Evolutionary conservation across 2,888 invertebrate genomes (phyloP).

Genomic region (Cryptosula pallasiana): DNA sequence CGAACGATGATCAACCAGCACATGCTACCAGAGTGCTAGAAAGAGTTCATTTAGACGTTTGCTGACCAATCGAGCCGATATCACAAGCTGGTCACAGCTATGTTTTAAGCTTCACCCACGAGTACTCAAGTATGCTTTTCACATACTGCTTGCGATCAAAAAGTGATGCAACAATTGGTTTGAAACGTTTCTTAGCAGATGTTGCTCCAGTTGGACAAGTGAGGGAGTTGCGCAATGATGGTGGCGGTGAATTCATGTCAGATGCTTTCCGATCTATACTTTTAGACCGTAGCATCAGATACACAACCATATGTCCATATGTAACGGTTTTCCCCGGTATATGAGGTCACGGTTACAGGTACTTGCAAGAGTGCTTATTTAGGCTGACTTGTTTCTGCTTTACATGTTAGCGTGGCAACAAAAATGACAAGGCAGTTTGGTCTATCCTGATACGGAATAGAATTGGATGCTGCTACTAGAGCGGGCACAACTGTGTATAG

Average conservation of each 20-base stretch:
- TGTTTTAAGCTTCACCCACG: neutral
- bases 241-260: neutral
- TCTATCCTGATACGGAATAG: too few relatives aligned
- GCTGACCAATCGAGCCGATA: neutral
- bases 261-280: neutral
- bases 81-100: neutral
- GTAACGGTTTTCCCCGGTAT: too few relatives aligned
- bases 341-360: too few relatives aligned
- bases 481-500: too few relatives aligned
- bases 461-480: too few relatives aligned
- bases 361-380: too few relatives aligned
- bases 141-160: neutral
- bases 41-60: slow-evolving; percentile 4
- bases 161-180: neutral
- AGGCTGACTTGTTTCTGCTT: too few relatives aligned
- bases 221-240: neutral
- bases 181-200: neutral
- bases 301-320: neutral
- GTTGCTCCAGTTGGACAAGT: neutral
- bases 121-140: slow-evolving; percentile 7
- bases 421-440: too few relatives aligned
- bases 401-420: too few relatives aligned
- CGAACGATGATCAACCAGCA: neutral
- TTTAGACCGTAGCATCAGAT: neutral
- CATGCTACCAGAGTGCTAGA: neutral